Evolutionary conservation across 2,888 invertebrate genomes (phyloP), one percentile per base, ranked within the genome.

Genomic region (Nephrotoma guestfalica): DNA sequence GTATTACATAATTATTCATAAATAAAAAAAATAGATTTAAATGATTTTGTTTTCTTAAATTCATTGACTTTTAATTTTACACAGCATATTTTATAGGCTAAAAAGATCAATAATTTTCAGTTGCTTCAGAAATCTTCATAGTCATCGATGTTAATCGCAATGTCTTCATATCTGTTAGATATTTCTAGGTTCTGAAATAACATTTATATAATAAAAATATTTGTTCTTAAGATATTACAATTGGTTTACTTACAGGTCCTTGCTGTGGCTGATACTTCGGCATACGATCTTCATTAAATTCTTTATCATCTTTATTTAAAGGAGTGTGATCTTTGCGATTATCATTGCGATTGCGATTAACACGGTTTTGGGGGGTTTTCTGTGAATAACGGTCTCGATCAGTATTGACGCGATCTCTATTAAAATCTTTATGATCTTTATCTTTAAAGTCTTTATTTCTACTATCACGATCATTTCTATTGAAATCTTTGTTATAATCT

Each of bases 241-340:
- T 51, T 51, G 40, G 2, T 83, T n/a, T 83, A 92, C 93, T 92
- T 91, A 95, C 95, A 90, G 96, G 95, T 91, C 94, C 94, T 90
- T 95, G 94, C 88, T 94, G 94, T 90, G 95, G 95, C 90, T 94
- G 94, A 89, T 95, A 92, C 91, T 95, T 96, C 90, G 96, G 95
- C 94, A 96, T 93, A 83, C 83, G 86, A 7, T 43, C 86, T 15
- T 86, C 86, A 41, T 7, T 83, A n/a, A 42, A 15, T n/a, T 83
- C 57, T 57, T 57, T 51, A 30, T 86, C 51, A 40, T 11, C 42
- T 47, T 86, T 83, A 18, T 85, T 42, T 30, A 15, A n/a, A 51
- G 13, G 47, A 41, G 15, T 86, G 13, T 15, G 30, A 30, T 84
- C 86, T 84, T 42, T 13, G 45, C 86, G 86, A 84, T 86, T 51